Evolutionary conservation across 2,113 vertebrate genomes (phyloP), one percentile per base, ranked within the genome.

Genomic region (Zeus faber): DNA sequence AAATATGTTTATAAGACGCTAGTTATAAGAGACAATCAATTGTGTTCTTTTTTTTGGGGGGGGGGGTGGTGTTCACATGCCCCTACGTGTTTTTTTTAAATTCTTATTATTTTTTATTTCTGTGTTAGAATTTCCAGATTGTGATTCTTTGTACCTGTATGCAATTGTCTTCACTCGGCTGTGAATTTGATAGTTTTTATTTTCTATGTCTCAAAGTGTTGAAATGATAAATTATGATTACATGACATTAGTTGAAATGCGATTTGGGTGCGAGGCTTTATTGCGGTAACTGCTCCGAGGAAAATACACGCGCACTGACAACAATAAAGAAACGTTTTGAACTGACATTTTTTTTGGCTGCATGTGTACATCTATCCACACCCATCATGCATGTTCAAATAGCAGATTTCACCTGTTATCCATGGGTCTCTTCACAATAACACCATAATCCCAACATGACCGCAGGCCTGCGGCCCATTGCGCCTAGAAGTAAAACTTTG

Each of bases 21-120:
- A 80, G 80, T 77, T 76, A 89, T 88, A 91, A 94, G 85, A 95
- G 95, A 98, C 93, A 97, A 98, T 98, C 95, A 94, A 89, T 91
- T 89, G 55, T 71, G 52, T 60, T n/a, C n/a, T n/a, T n/a, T n/a
- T n/a, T n/a, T n/a, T n/a, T n/a, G n/a, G n/a, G n/a, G n/a, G n/a
- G n/a, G n/a, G n/a, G n/a, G n/a, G n/a, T n/a, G n/a, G 53, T 63
- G 62, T 50, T 68, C 69, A 60, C 61, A 72, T 60, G 46, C 74
- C 40, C 50, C 29, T 16, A 44, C 26, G 49, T 84, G 63, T 69
- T 76, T 66, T 57, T 55, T 17, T 45, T 53, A 13, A 1, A 47
- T 56, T 60, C 35, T 56, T 47, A 23, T 58, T 49, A 51, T 58
- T 40, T 14, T 22, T 46, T 48, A 4, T 53, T 49, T 35, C 40